phyloP scores from a whole-genome alignment of 2,113 vertebrate genomes.

The Trogon melanurus region DNA sequence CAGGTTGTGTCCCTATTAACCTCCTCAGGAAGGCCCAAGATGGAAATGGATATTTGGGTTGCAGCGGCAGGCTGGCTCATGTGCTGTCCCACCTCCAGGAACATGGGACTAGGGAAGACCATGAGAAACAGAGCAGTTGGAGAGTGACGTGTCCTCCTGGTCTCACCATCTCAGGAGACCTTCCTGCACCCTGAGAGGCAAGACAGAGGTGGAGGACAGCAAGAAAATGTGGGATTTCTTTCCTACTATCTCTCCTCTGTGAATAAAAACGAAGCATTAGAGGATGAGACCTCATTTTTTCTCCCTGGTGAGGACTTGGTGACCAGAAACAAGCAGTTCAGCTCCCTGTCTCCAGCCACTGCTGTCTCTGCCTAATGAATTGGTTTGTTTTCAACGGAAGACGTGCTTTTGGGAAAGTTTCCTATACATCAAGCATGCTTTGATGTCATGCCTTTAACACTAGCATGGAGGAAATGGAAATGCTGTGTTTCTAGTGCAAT shows the following conservation, averaged over 20 bases:
- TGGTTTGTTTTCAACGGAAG: background rate
- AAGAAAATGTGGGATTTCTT: background rate
- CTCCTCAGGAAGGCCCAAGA: background rate
- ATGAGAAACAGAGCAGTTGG: background rate
- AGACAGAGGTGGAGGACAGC: background rate
- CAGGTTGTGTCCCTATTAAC: fast-evolving
- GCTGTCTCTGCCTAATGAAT: background rate
- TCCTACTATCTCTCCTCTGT: background rate
- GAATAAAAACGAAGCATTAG: background rate
- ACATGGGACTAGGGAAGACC: background rate
- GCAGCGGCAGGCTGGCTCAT: fast-evolving
- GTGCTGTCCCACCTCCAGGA: background rate
- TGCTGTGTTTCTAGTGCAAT: background rate
- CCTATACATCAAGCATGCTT: background rate
- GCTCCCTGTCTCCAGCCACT: background rate
- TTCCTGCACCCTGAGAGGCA: background rate
- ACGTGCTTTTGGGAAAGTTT: background rate
- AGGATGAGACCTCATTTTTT: background rate
- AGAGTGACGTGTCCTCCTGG: background rate
- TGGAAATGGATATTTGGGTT: background rate
- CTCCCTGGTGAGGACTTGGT: background rate
- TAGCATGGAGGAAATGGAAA: background rate
- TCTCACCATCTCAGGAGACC: background rate
- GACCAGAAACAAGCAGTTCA: background rate
- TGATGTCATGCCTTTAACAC: fast-evolving